A percentile compares a stretch with the other conserved stretches of the same genome.
These are phyloP conservation scores for Gyrodactylus bullatarudis DNA, from an alignment of 1,140 invertebrate species.

Conservation along the genomic window DNA sequence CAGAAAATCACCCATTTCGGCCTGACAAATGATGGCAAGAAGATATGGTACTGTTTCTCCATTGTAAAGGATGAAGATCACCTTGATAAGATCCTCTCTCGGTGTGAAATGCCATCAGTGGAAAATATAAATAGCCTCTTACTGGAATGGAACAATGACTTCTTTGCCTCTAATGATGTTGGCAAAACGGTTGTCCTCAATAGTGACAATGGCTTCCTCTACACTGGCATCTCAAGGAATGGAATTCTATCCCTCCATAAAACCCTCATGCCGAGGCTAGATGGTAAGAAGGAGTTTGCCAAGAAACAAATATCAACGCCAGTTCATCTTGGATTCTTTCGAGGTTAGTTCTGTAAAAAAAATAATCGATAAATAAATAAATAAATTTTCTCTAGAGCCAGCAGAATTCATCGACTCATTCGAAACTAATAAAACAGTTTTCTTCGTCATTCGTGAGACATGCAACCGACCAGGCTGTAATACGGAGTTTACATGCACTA, in stretches of 20 bases:
- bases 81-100: neutral
- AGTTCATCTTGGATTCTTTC: neutral
- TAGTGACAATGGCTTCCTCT: neutral
- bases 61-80: neutral
- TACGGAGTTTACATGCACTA: neutral
- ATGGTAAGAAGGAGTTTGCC: neutral
- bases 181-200: neutral
- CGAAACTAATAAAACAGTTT: neutral
- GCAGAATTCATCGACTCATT: neutral
- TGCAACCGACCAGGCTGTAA: neutral
- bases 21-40: neutral
- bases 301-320: neutral
- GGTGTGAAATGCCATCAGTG: neutral
- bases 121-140: neutral
- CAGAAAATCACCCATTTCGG: neutral
- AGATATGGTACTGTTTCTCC: neutral
- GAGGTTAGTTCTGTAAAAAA: neutral
- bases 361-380: neutral
- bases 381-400: neutral
- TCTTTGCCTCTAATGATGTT: neutral
- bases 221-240: neutral
- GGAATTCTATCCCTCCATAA: neutral
- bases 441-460: neutral
- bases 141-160: neutral
- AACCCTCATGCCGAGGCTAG: neutral